Conservation (phyloP, 2,113 vertebrate genomes). For the Pampusana beccarii region DNA sequence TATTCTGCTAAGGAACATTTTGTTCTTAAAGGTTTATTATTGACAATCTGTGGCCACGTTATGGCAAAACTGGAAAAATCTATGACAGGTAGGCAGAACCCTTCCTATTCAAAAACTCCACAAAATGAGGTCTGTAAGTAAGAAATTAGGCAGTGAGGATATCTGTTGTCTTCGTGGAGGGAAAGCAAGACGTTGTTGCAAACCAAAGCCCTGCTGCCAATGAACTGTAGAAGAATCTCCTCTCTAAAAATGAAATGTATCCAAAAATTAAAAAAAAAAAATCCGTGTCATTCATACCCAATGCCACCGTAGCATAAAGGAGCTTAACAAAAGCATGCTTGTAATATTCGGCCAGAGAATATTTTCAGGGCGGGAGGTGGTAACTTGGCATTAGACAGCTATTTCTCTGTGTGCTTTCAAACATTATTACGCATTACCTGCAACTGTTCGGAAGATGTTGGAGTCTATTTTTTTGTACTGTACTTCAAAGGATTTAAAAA, state of each 20-base stretch:
- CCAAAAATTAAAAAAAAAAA: not conserved
- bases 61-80: not conserved
- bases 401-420: conserved; percentile 1
- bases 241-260: not conserved
- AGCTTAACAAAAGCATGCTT: not conserved
- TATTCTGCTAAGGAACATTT: not conserved
- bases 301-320: not conserved
- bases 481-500: conserved; percentile 56
- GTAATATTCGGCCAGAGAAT: not conserved
- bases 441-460: conserved; percentile 7
- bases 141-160: not conserved
- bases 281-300: not conserved
- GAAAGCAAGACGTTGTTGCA: not conserved
- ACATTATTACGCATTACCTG: conserved; percentile 2
- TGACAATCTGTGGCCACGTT: not conserved
- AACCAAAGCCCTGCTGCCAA: not conserved
- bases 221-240: not conserved
- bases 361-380: not conserved
- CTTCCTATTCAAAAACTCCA: not conserved
- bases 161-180: fast-evolving
- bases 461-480: not conserved
- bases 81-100: not conserved
- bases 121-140: not conserved
- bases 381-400: not conserved
- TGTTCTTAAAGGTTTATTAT: conserved; percentile 6